Base-by-base conservation (phyloP, 2,797 vertebrate genomes). In the Fistularia tabacaria region DNA sequence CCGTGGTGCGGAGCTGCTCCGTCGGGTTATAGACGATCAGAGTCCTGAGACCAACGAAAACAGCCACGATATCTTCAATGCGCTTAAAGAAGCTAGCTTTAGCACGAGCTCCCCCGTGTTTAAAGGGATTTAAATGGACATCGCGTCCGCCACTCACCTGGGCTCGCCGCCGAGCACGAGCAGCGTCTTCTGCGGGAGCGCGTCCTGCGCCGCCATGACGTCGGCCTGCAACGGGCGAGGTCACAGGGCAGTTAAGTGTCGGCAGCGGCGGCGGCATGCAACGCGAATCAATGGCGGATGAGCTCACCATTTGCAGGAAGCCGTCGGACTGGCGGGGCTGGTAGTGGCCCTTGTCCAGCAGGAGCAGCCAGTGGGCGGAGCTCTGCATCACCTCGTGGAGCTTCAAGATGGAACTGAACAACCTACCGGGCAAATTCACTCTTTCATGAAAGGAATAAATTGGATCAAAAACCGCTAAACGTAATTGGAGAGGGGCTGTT, bases 361-460 rank as follows among this genome's bases (percentile, higher is more conserved):
- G 83, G 50, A 94, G 77, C 67, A 98, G 91, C 83, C 96, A 86
- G 75, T 95, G 92, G 71, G 82, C 87, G 57, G 94, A 92, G 76
- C 92, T 92, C 74, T 83, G 86, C 50, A 96, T 89, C 63, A 98
- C 90, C 73, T 87, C 87, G 49, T 89, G 93, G 85, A 98, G 62
- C 61, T 88, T 92, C 66, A 93, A 76, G 67, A 97, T 76, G 3
- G 95, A 93, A 47, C 90, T 90, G 76, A 94, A 94, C 73, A 98
- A 88, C 77, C 95, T 97, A 81, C 7, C 62, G 79, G 74, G 74
- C 25, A 25, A 25, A 25, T 25, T 2, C 25, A 25, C 25, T 25
- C 25, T 25, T 25, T 5, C 25, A 25, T 25, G 2, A 25, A 25
- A 25, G 5, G 5, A 25, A 25, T 3, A 25, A 25, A 25, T 25